A percentile compares a stretch with the other conserved stretches of the same genome.
These are phyloP conservation scores for Neoaliturus tenellus DNA, from an alignment of 2,888 invertebrate species.

Conservation along the genomic window DNA sequence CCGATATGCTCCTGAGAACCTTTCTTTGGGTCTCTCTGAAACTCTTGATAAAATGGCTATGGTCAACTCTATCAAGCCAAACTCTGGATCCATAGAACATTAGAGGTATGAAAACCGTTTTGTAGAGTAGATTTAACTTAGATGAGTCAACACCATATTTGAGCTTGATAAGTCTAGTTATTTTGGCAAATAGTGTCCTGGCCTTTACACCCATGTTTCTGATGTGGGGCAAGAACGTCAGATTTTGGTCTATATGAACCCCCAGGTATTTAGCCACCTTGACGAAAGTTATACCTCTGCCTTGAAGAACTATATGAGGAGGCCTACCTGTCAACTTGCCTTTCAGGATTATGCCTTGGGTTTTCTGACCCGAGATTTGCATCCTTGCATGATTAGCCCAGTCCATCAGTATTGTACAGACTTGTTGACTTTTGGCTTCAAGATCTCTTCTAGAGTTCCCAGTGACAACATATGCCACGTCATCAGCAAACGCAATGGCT, in stretches of 20 bases:
- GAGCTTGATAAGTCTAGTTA: background rate
- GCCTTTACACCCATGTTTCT: background rate
- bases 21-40: background rate
- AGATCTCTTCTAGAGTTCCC: background rate
- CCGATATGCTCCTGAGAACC: background rate
- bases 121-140: background rate
- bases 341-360: background rate
- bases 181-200: background rate
- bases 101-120: background rate
- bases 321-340: background rate
- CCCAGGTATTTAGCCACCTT: background rate
- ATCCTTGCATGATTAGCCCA: background rate
- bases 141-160: background rate
- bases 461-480: background rate
- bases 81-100: background rate
- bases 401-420: background rate
- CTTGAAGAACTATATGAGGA: background rate
- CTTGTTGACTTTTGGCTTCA: background rate
- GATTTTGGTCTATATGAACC: background rate
- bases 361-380: background rate
- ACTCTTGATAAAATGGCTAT: background rate
- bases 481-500: slow-evolving; percentile 3
- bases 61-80: background rate
- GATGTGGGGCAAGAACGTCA: background rate
- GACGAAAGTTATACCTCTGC: background rate